Evolutionary conservation across 2,797 vertebrate genomes (phyloP), one percentile per base, ranked within the genome.

Genomic region (Mormyrus proboscirostris): DNA sequence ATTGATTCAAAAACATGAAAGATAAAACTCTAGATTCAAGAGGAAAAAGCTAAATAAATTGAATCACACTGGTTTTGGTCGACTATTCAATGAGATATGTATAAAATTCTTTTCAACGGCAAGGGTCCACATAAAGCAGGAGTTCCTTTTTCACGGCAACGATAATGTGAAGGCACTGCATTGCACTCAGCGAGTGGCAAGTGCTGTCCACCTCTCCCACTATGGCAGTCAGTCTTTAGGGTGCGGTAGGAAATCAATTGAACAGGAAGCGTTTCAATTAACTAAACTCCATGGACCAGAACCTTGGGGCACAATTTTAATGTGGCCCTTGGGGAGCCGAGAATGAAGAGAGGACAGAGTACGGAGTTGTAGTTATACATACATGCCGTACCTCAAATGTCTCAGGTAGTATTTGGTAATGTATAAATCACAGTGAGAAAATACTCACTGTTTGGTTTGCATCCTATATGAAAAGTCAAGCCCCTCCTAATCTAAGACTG

Each of bases 1-100:
- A 87, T 87, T 87, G 49, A 86, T 86, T 92, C 73, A 85, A 88
- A 91, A 86, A 86, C 47, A 6, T 53, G 76, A 87, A 90, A 88
- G 90, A 62, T 79, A 88, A 90, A 91, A 88, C 55, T 88, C 62
- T 89, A 51, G 50, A 86, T 51, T 55, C 29, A 51, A 86, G 51
- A 29, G 49, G 50, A 33, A 55, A 29, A 86, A 29, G 55, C 25
- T 19, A 86, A 50, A 51, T 53, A 38, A 33, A 29, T 51, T 55
- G 49, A 49, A 51, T 51, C 33, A 73, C 7, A 85, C 49, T 85
- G 82, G 47, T 51, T 51, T 85, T n/a, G 44, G 44, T 29, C 47
- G 10, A 49, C 49, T 49, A 85, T 85, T 29, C 82, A 85, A 51
- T 10, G 82, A 22, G 49, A 29, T 0, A 25, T 8, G n/a, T 49